Evolutionary conservation across 1,140 invertebrate genomes (phyloP).

Genomic region (Mamestra configurata): DNA sequence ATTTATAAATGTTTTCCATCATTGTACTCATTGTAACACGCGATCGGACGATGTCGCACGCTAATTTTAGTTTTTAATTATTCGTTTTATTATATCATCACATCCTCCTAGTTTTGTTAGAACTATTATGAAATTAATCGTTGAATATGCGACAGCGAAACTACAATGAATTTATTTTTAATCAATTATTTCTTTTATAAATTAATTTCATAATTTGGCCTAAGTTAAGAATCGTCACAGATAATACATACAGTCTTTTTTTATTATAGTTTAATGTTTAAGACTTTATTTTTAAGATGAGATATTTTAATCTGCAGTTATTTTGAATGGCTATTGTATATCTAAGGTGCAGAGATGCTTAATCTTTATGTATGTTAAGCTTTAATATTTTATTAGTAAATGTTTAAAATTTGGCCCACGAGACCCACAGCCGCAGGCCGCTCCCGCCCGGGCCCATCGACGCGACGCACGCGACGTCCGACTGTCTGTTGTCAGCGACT

Average conservation of each 20-base stretch:
- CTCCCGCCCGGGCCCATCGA: constrained; percentile 53
- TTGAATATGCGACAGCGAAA: constrained; percentile 75
- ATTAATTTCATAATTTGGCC: constrained; percentile 74
- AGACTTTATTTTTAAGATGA: constrained; percentile 87
- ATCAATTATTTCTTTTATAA: constrained; percentile 68
- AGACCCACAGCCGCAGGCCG: constrained; percentile 72
- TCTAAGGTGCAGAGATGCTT: constrained; percentile 87
- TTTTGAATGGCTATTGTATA: constrained; percentile 88
- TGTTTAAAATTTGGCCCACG: constrained; percentile 85
- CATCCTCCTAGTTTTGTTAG: constrained; percentile 65
- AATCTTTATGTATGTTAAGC: constrained; percentile 88
- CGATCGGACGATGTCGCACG: constrained; percentile 68
- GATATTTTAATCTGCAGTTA: constrained; percentile 87
- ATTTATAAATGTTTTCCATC: constrained; percentile 52
- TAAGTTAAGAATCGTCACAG: constrained; percentile 79
- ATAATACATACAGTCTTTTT: constrained; percentile 76
- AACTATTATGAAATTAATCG: constrained; percentile 57
- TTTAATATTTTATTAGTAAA: constrained; percentile 88
- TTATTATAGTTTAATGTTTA: constrained; percentile 85
- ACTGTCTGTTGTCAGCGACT: constrained; percentile 49
- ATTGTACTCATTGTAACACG: constrained; percentile 43
- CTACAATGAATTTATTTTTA: constrained; percentile 77
- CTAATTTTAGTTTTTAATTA: constrained; percentile 71
- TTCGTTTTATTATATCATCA: constrained; percentile 62
- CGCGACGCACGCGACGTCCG: constrained; percentile 42